These are phyloP conservation scores for Atherinomorus stipes DNA, from an alignment of 2,113 vertebrate species.

Conservation along the genomic window DNA sequence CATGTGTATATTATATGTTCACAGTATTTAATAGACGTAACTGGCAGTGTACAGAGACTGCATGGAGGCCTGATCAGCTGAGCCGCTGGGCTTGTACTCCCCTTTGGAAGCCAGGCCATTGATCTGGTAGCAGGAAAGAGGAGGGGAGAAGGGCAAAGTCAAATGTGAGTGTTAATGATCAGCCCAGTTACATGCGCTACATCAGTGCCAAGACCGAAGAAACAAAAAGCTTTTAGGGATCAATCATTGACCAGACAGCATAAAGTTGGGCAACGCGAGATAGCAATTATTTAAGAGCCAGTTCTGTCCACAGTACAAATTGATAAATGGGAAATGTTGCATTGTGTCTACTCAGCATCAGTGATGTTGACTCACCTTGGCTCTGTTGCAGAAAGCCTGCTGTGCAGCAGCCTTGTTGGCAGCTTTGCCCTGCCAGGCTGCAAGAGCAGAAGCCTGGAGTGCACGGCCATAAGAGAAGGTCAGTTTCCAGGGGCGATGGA, in stretches of 20 bases:
- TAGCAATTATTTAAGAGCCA: conserved; percentile 14
- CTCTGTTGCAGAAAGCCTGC: conserved; percentile 89
- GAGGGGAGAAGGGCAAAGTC: conserved; percentile 59
- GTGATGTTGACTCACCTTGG: conserved; percentile 83
- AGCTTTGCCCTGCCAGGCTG: conserved; percentile 89
- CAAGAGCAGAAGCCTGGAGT: conserved; percentile 93
- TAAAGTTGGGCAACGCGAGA: conserved; percentile 29
- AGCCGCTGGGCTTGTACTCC: conserved; percentile 87
- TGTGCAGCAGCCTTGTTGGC: conserved; percentile 91
- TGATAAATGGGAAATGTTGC: conserved; percentile 2
- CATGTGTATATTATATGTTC: conserved; percentile 23
- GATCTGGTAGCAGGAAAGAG: conserved; percentile 81
- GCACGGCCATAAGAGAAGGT: conserved; percentile 96
- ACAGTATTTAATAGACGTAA: conserved; percentile 89
- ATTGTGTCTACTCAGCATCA: neutral
- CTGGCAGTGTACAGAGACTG: conserved; percentile 92
- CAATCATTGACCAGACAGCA: conserved; percentile 62
- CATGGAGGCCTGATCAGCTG: conserved; percentile 84
- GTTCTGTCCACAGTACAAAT: conserved; percentile 15
- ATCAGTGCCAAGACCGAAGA: conserved; percentile 16
- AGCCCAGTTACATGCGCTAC: conserved; percentile 33
- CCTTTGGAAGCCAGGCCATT: conserved; percentile 92
- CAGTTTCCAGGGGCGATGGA: conserved; percentile 93
- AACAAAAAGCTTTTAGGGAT: conserved; percentile 15
- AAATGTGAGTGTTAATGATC: conserved; percentile 70